phyloP scores from a whole-genome alignment of 2,797 vertebrate genomes.

The Fistularia tabacaria region DNA sequence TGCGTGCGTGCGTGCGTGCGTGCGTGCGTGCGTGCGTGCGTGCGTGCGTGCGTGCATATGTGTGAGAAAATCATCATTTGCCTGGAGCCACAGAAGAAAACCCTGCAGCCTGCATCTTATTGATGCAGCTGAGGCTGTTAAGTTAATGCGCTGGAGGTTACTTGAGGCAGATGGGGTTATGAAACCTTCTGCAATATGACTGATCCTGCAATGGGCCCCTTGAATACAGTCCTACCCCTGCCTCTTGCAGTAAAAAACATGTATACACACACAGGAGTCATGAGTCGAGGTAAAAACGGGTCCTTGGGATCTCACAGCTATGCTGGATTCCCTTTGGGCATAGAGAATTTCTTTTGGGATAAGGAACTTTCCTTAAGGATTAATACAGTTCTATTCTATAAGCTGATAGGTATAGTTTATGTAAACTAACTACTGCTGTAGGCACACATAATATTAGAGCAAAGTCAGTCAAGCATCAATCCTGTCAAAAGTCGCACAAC shows the following conservation, averaged over 20 bases:
- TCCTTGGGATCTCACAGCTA: constrained; percentile 28
- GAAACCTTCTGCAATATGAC: constrained; percentile 45
- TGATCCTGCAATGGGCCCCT: constrained; percentile 54
- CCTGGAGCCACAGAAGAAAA: constrained; percentile 43
- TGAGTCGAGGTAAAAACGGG: constrained; percentile 45
- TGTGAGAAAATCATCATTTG: constrained; percentile 45
- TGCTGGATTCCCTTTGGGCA: neutral
- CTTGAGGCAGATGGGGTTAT: constrained; percentile 58
- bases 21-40: too few relatives aligned
- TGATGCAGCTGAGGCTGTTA: constrained; percentile 65
- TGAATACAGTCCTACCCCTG: constrained; percentile 17
- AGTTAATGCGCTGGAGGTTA: constrained; percentile 63
- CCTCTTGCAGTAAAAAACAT: constrained; percentile 25
- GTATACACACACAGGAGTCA: constrained; percentile 12
- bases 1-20: too few relatives aligned
- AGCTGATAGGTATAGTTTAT: too few relatives aligned
- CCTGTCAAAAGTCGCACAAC: too few relatives aligned
- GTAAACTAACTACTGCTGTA: too few relatives aligned
- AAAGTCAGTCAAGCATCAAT: too few relatives aligned
- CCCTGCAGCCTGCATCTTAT: constrained; percentile 37
- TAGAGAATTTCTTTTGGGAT: too few relatives aligned
- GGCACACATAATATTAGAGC: too few relatives aligned
- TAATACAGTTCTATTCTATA: too few relatives aligned
- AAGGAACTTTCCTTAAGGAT: too few relatives aligned
- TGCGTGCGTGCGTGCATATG: too few relatives aligned